These are phyloP conservation scores for Rhaphigaster nebulosa DNA, from an alignment of 2,888 invertebrate genomes.

Conservation along the genomic window DNA sequence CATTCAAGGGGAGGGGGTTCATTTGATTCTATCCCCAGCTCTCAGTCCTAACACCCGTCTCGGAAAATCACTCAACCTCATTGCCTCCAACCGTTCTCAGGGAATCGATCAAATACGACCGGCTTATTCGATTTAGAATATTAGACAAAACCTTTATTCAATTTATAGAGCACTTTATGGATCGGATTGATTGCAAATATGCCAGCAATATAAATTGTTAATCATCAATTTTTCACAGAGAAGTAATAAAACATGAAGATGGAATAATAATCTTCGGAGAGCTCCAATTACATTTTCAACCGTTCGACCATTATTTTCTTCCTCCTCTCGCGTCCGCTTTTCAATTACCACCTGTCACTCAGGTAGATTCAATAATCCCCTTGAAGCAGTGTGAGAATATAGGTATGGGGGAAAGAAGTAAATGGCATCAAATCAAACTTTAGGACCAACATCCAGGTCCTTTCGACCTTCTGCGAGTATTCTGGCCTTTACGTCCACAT, in stretches of 20 bases:
- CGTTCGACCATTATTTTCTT: not conserved
- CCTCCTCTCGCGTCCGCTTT: not conserved
- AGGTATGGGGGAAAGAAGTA: not conserved
- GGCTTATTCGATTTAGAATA: not conserved
- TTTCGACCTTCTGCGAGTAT: not conserved
- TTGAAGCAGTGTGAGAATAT: not conserved
- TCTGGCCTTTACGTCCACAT: not conserved
- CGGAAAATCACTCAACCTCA: conserved; percentile 28
- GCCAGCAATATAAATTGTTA: not conserved
- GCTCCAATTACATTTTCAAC: not conserved
- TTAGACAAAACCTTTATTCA: not conserved
- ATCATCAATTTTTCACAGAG: not conserved
- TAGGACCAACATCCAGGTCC: not conserved
- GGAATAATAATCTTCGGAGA: not conserved
- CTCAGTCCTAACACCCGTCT: conserved; percentile 32
- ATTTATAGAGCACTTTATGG: not conserved
- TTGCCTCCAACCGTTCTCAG: not conserved
- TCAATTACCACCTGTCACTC: conserved; percentile 19
- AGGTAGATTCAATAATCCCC: not conserved
- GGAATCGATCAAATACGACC: not conserved
- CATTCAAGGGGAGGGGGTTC: not conserved
- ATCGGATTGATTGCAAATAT: too few species aligned
- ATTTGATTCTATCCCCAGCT: not conserved
- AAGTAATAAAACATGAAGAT: not conserved
- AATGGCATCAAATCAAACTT: not conserved